These are phyloP conservation scores for Spodoptera picta DNA, from an alignment of 2,888 invertebrate species.

Conservation along the genomic window DNA sequence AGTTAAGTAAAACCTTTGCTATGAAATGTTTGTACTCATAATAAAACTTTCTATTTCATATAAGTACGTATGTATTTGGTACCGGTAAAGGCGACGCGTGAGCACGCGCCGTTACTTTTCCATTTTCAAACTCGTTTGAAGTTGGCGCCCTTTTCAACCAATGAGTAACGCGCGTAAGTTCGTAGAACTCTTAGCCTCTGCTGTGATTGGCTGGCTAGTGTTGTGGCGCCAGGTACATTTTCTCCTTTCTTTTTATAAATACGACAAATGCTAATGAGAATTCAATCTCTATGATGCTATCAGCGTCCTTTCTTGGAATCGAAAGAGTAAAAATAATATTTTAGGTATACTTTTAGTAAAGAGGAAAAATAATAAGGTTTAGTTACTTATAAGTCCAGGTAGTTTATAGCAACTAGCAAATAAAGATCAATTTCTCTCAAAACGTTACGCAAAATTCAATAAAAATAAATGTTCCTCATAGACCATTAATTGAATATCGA, in stretches of 20 bases:
- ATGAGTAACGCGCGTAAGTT: conserved; percentile 72
- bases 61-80: conserved; percentile 51
- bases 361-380: neutral
- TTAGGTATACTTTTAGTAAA: neutral
- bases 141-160: conserved; percentile 77
- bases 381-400: no score
- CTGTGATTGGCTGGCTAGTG: conserved; percentile 66
- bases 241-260: conserved; percentile 48
- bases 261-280: conserved; percentile 35
- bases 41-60: conserved; percentile 57
- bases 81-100: conserved; percentile 48
- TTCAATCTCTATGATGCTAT: conserved; percentile 22
- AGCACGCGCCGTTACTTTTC: conserved; percentile 67
- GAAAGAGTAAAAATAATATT: conserved; percentile 4
- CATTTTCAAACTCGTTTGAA: conserved; percentile 72
- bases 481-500: conserved; percentile 5
- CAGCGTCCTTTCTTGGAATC: conserved; percentile 10
- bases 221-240: conserved; percentile 57
- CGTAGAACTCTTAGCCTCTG: conserved; percentile 82
- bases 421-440: no score
- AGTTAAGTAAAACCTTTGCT: no score
- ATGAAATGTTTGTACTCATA: conserved; percentile 19
- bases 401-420: no score
- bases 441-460: no score
- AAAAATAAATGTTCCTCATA: neutral